A percentile compares a stretch with the other conserved stretches of the same genome.
Conservation (phyloP, 2,888 invertebrate species). For the Cerastis leucographa region DNA sequence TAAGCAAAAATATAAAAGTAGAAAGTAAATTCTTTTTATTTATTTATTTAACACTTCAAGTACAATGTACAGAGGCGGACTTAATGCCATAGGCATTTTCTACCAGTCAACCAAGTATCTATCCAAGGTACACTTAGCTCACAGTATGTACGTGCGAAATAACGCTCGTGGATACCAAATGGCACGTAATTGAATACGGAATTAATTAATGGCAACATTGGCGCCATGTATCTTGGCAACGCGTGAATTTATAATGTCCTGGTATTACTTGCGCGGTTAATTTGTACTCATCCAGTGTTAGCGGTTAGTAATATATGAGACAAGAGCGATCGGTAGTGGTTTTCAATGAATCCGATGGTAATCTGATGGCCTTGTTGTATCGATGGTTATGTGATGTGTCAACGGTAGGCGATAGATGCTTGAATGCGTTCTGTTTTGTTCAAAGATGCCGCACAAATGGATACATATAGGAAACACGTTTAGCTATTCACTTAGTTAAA, state of each 20-base stretch:
- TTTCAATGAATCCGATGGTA: slow-evolving; percentile 43
- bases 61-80: too few species aligned
- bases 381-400: slow-evolving; percentile 26
- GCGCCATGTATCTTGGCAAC: slow-evolving; percentile 47
- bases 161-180: slow-evolving; percentile 32
- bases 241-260: slow-evolving; percentile 51
- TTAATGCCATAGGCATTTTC: too few species aligned
- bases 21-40: too few species aligned
- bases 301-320: slow-evolving; percentile 45
- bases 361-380: slow-evolving; percentile 49
- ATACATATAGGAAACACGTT: too few species aligned
- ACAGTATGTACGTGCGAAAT: slow-evolving; percentile 7
- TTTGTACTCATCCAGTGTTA: slow-evolving; percentile 46
- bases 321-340: slow-evolving; percentile 27
- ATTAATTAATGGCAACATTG: slow-evolving; percentile 52
- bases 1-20: too few species aligned
- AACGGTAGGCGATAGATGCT: not conserved
- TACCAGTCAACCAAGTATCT: too few species aligned
- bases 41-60: too few species aligned
- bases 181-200: slow-evolving; percentile 49
- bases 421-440: slow-evolving; percentile 3
- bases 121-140: not conserved
- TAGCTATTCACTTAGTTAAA: not conserved
- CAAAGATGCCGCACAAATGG: not conserved
- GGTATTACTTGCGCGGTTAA: slow-evolving; percentile 14